phyloP scores from a whole-genome alignment of 2,113 vertebrate genomes.

The Rhynchomys soricoides region DNA sequence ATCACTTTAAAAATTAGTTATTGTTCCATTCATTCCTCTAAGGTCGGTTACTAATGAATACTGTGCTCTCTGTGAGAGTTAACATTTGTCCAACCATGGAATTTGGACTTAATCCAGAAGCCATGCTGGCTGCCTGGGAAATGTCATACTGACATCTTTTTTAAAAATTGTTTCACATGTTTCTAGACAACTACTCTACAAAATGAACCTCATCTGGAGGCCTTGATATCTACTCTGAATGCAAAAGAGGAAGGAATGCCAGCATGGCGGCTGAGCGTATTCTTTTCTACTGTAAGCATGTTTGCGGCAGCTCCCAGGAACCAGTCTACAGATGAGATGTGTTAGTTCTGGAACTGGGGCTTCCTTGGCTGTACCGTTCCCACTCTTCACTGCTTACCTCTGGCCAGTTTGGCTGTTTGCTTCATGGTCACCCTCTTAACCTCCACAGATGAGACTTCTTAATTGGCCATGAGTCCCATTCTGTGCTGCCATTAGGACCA shows the following conservation, averaged over 20 bases:
- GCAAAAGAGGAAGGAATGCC: neutral
- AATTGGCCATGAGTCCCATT: neutral
- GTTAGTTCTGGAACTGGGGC: neutral
- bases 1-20: conserved; percentile 44
- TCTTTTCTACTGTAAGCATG: neutral
- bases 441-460: neutral
- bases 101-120: conserved; percentile 16
- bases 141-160: neutral
- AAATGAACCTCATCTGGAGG: neutral
- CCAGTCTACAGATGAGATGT: neutral
- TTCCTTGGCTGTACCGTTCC: neutral
- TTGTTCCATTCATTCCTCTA: neutral
- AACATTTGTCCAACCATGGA: neutral
- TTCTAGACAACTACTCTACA: neutral
- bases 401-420: neutral
- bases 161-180: neutral
- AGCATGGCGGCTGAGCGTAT: neutral
- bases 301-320: neutral
- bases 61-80: neutral
- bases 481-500: neutral
- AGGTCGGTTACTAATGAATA: conserved; percentile 19
- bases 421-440: neutral
- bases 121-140: neutral
- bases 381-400: neutral
- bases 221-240: neutral